Evolutionary conservation across 2,888 invertebrate species (phyloP).

Genomic region (Cremastobaeus sp.): DNA sequence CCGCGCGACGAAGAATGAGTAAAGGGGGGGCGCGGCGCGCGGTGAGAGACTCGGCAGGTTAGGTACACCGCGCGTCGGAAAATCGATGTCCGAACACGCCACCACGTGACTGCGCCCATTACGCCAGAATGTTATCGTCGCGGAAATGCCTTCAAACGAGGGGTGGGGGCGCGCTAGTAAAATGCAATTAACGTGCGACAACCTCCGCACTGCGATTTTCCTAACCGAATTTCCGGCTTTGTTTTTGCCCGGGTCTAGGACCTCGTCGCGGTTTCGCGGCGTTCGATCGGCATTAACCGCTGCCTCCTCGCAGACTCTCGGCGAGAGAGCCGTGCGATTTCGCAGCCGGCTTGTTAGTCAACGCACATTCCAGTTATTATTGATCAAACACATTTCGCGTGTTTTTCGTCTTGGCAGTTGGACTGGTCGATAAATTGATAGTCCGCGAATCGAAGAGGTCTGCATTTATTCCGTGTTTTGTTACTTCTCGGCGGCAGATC

Average conservation of each 20-base stretch:
- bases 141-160: constrained; percentile 43
- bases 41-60: constrained; percentile 61
- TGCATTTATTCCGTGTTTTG: not conserved
- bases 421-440: constrained; percentile 29
- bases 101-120: constrained; percentile 71
- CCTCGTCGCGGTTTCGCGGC: not conserved
- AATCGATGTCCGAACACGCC: constrained; percentile 72
- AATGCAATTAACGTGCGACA: constrained; percentile 47
- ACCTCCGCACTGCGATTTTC: not conserved
- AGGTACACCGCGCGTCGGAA: constrained; percentile 67
- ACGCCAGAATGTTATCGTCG: constrained; percentile 67
- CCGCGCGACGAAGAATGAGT: constrained; percentile 49
- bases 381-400: constrained; percentile 34
- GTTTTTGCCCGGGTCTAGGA: not conserved
- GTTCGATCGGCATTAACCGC: too few species aligned
- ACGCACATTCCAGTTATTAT: constrained; percentile 29
- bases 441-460: constrained; percentile 2
- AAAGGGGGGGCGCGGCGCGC: constrained; percentile 55
- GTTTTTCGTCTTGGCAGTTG: constrained; percentile 15
- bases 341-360: not conserved
- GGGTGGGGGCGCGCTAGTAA: constrained; percentile 30
- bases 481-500: not conserved
- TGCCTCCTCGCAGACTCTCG: too few species aligned
- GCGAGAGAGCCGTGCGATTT: too few species aligned
- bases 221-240: not conserved